Conservation (phyloP, 2,797 vertebrate genomes). For the Threskiornis aethiopicus region DNA sequence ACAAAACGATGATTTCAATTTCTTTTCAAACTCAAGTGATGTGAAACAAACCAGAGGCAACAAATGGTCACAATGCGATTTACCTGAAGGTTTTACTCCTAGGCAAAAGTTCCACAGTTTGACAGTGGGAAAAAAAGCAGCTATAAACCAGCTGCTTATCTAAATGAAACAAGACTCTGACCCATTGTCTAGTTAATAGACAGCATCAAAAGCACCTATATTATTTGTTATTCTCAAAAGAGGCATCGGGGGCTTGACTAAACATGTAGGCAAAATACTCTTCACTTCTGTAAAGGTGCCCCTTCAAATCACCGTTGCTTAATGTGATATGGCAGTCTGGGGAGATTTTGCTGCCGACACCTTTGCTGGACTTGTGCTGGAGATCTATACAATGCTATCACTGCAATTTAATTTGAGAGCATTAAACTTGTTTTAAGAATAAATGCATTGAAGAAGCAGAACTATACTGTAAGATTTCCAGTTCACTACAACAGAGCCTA, state of each 20-base stretch:
- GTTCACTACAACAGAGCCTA: neutral
- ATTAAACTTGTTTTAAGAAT: neutral
- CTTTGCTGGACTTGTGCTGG: neutral
- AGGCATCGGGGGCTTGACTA: neutral
- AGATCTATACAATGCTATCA: fast-evolving
- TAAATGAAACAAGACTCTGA: neutral
- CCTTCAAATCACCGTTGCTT: neutral
- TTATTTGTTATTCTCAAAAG: neutral
- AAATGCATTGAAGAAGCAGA: neutral
- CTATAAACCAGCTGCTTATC: neutral
- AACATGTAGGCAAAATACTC: neutral
- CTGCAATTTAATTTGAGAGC: neutral
- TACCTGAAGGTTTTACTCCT: neutral
- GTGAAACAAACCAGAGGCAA: neutral
- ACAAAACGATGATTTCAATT: neutral
- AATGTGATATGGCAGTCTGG: neutral
- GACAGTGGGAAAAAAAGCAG: neutral
- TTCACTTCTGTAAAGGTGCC: neutral
- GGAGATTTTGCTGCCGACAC: neutral
- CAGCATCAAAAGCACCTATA: neutral
- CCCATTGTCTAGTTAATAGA: neutral
- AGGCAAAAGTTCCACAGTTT: neutral
- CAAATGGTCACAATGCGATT: neutral
- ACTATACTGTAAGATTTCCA: neutral
- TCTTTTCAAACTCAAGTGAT: neutral